Evolutionary conservation across 2,888 invertebrate genomes (phyloP).

Genomic region (Celastrina argiolus): DNA sequence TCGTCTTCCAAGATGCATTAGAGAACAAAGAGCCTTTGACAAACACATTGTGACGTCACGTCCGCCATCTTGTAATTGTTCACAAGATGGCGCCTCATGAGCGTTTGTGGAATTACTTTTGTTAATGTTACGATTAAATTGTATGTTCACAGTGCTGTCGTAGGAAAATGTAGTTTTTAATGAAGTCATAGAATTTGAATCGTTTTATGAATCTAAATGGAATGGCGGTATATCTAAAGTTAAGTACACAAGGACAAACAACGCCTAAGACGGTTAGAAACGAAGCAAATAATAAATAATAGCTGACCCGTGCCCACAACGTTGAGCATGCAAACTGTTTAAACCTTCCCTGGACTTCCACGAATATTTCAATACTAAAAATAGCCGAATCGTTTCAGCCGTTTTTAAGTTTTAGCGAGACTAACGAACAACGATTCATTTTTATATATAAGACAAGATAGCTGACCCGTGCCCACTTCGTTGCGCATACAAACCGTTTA

Average conservation of each 20-base stretch:
- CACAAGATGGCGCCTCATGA: background rate
- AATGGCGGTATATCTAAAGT: background rate
- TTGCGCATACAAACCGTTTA: no score
- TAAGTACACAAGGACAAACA: background rate
- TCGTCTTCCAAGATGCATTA: background rate
- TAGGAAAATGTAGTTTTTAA: constrained; percentile 12
- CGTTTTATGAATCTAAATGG: background rate
- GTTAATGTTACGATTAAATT: background rate
- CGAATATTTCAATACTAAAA: no score
- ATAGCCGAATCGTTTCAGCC: no score
- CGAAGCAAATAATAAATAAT: background rate
- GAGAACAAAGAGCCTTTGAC: constrained; percentile 2
- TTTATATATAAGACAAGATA: no score
- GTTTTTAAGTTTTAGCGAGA: no score
- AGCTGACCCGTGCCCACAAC: no score
- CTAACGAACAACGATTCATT: no score
- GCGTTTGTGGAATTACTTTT: background rate
- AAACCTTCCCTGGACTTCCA: no score
- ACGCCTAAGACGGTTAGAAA: background rate
- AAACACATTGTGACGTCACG: background rate
- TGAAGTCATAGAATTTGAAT: background rate
- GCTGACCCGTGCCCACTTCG: no score
- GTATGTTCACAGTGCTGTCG: background rate
- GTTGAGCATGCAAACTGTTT: no score
- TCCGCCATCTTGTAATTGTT: background rate